phyloP scores from a whole-genome alignment of 2,888 invertebrate genomes.

The Vesta saturnalis region DNA sequence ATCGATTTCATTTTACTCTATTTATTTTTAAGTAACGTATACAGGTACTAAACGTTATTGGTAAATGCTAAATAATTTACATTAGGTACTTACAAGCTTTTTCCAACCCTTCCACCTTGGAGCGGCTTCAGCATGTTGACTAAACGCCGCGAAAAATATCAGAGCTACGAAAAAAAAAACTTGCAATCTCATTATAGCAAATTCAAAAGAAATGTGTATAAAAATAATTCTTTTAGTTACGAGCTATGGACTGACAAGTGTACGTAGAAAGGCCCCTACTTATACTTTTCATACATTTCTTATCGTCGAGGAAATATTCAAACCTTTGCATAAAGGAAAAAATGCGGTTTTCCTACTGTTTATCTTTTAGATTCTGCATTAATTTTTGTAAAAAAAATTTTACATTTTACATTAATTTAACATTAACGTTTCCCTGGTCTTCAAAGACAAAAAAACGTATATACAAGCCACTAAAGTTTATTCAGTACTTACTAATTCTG shows the following conservation, averaged over 20 bases:
- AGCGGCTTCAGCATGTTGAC: slow-evolving; percentile 19
- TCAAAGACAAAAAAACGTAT: slow-evolving; percentile 7
- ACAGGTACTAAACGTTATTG: not conserved
- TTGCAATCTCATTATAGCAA: slow-evolving; percentile 25
- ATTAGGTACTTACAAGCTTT: slow-evolving; percentile 34
- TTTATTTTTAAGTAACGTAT: too few species aligned
- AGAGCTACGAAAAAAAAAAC: slow-evolving; percentile 20
- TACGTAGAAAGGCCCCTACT: not conserved
- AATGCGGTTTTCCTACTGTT: not conserved
- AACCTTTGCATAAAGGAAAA: not conserved
- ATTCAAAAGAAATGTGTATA: too few species aligned
- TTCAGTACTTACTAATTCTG: slow-evolving; percentile 44
- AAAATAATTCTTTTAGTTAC: too few species aligned
- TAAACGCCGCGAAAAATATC: slow-evolving; percentile 17
- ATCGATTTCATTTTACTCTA: too few species aligned
- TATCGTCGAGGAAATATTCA: not conserved
- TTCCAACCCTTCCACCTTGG: slow-evolving; percentile 28
- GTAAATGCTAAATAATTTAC: too few species aligned
- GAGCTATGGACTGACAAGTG: not conserved
- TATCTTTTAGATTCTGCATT: too few species aligned
- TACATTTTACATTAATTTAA: not conserved
- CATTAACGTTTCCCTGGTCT: not conserved
- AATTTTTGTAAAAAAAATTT: too few species aligned
- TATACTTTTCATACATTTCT: not conserved
- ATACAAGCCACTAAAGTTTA: slow-evolving; percentile 34